These are phyloP conservation scores for Cliona cf. orientalis DNA, from an alignment of 37 sponge, comb jelly and placozoan species.

Conservation along the genomic window DNA sequence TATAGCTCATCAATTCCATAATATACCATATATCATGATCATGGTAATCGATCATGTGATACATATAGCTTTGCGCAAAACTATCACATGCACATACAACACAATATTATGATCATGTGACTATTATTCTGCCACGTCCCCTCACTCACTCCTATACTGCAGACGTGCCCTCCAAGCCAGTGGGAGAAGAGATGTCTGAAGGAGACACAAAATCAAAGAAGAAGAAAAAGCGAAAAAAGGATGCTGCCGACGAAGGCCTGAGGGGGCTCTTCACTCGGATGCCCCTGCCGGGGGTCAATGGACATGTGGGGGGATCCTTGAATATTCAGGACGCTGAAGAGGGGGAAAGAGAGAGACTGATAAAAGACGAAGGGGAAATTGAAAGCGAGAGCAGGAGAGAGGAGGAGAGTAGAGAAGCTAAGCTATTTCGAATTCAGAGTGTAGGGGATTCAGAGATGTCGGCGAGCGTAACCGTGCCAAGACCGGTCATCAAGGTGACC, in stretches of 20 bases:
- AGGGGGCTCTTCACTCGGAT: not conserved
- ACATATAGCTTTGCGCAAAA: too few relatives aligned
- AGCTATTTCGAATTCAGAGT: slow-evolving; percentile 14
- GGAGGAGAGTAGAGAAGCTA: not conserved
- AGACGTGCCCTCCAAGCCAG: too few relatives aligned
- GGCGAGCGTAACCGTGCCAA: not conserved
- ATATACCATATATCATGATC: too few relatives aligned
- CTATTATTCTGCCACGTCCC: too few relatives aligned
- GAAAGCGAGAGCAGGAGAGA: slow-evolving; percentile 13
- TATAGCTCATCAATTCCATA: too few relatives aligned
- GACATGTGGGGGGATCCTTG: not conserved
- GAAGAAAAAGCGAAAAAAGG: too few relatives aligned
- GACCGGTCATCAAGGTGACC: slow-evolving; percentile 12
- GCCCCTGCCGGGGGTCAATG: not conserved
- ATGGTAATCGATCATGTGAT: too few relatives aligned
- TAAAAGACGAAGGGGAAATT: not conserved
- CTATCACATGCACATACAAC: too few relatives aligned
- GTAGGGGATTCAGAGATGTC: slow-evolving; percentile 5
- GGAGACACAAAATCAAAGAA: too few relatives aligned
- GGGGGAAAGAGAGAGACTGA: not conserved
- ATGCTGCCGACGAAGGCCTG: not conserved
- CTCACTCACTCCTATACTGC: not conserved
- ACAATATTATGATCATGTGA: too few relatives aligned
- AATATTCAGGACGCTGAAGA: too few relatives aligned
- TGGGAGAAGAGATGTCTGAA: too few relatives aligned